Conservation (phyloP, 1,140 invertebrate genomes). For the Prorops nasuta region DNA sequence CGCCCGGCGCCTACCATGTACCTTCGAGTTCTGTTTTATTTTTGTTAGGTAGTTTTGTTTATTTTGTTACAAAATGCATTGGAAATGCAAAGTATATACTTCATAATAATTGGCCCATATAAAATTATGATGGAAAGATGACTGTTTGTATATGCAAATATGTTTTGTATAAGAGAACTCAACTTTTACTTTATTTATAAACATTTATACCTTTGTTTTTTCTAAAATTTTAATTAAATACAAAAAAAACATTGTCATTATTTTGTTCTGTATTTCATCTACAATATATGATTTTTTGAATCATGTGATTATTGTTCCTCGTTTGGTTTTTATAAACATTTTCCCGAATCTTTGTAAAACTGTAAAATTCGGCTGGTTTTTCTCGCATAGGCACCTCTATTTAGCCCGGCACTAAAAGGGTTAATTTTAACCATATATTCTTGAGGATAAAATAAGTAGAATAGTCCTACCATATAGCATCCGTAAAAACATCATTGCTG, state of each 20-base stretch:
- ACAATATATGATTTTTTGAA: conserved; percentile 10
- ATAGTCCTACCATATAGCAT: too few species aligned
- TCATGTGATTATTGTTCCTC: conserved; percentile 9
- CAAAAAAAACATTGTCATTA: conserved; percentile 9
- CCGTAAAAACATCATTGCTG: too few species aligned
- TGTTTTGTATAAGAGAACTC: conserved; percentile 12
- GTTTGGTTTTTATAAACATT: conserved; percentile 3
- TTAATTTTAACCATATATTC: too few species aligned
- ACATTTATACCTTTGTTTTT: conserved; percentile 7
- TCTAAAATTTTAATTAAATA: conserved; percentile 8
- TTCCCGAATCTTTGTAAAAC: not conserved
- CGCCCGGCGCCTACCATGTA: conserved; percentile 11
- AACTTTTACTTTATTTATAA: conserved; percentile 10
- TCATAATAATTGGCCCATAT: conserved; percentile 10
- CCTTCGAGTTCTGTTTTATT: conserved; percentile 10
- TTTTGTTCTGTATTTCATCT: conserved; percentile 6
- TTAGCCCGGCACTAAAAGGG: not conserved
- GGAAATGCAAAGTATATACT: conserved; percentile 8
- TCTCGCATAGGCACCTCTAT: conserved; percentile 9
- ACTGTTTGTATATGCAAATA: conserved; percentile 9
- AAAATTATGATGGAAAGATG: conserved; percentile 10
- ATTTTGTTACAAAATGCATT: conserved; percentile 6
- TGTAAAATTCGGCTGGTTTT: conserved; percentile 6
- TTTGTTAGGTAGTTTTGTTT: conserved; percentile 9
- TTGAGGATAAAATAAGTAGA: too few species aligned